A percentile compares a stretch with the other conserved stretches of the same genome.
Evolutionary conservation across 2,888 invertebrate genomes (phyloP).

Genomic region (Helleia helle): DNA sequence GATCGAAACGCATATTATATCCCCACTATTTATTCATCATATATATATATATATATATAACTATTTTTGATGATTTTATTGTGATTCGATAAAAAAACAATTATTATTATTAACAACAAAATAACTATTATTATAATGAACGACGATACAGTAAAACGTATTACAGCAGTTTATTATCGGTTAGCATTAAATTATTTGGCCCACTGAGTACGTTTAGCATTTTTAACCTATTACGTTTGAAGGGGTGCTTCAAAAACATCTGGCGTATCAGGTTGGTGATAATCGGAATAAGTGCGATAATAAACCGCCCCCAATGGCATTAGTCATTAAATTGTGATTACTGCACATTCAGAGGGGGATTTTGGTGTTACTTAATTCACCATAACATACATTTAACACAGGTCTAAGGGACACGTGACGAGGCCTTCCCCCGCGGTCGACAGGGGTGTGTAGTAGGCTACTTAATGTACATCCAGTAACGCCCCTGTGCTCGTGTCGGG

Average conservation of each 20-base stretch:
- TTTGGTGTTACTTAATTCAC: not conserved
- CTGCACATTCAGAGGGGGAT: slow-evolving; percentile 1
- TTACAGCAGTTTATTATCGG: not conserved
- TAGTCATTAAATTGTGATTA: slow-evolving; percentile 9
- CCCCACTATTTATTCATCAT: no score
- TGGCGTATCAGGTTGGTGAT: slow-evolving; percentile 3
- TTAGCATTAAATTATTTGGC: slow-evolving; percentile 2
- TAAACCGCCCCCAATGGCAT: slow-evolving; percentile 8
- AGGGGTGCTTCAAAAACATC: slow-evolving; percentile 4
- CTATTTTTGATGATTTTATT: no score
- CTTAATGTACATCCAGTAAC: no score
- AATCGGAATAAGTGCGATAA: not conserved
- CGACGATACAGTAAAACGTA: not conserved
- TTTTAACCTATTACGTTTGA: not conserved
- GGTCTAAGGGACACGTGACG: not conserved
- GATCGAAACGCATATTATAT: no score
- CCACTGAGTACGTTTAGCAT: not conserved
- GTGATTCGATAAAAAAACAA: no score
- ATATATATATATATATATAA: no score
- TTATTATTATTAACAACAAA: no score
- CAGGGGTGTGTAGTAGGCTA: no score
- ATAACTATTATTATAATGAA: not conserved
- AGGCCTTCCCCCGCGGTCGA: no score
- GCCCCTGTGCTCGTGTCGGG: no score
- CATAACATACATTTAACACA: not conserved